Base-by-base conservation (phyloP, 2,113 vertebrate genomes). In the Benitochromis conjunctus region DNA sequence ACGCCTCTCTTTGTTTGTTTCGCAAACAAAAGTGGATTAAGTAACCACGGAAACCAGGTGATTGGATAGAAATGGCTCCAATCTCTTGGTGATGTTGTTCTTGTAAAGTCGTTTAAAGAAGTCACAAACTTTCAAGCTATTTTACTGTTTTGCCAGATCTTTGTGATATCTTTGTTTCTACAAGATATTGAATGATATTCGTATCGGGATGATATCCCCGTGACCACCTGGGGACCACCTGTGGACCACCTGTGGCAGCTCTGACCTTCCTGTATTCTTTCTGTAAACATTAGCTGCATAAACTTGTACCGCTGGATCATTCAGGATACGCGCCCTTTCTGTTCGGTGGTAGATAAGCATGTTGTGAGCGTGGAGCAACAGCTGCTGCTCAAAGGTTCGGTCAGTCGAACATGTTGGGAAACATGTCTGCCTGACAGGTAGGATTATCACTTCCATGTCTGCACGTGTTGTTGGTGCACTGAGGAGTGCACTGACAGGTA, bases 331-430 rank as follows among this genome's bases (percentile, higher is more conserved):
- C 26, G 29, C 26, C 57, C 26, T 16, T 60, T 60, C 31, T 60
- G 26, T 60, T 18, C 0, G 1, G 2, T 31, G 57, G 57, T 31
- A 13, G 31, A 29, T 29, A 58, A 9, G 26, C 29, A 18, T 14
- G 56, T 9, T 31, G 26, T 9, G 56, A 58, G 26, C 14, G 2
- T 58, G 56, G 29, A 51, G 48, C 16, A 18, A 58, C 24, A 16
- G 56, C 24, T 58, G 56, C 56, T 58, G 13, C 21, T 56, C 0
- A 1, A 0, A 12, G 13, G 24, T 0, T 58, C 29, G 24, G 56
- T 29, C 56, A 16, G 56, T 29, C 7, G 56, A 58, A 24, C 13
- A 58, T 7, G 0, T 55, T 26, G 8, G 24, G 56, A 58, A 58
- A 29, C 56, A 58, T 29, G 29, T 58, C 24, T 58, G 24, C 56